Conservation (phyloP, 2,888 invertebrate genomes). For the Acanthacorydalis orientalis region DNA sequence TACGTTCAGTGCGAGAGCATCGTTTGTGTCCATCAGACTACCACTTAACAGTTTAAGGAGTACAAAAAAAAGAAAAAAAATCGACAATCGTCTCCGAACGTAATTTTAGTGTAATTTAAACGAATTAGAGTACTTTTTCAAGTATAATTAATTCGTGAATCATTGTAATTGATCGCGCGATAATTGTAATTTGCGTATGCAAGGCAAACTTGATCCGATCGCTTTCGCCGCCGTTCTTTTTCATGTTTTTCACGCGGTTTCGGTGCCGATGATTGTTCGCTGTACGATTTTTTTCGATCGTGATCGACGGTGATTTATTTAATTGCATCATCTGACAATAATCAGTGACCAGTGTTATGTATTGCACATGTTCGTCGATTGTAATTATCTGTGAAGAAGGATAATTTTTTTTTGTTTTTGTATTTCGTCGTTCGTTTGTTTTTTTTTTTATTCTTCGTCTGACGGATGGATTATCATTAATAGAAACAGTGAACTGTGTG, state of each 20-base stretch:
- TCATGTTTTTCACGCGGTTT: too few relatives aligned
- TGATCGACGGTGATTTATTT: too few relatives aligned
- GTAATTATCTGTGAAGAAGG: too few relatives aligned
- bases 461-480: not conserved
- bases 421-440: too few relatives aligned
- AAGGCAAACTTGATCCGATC: not conserved
- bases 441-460: too few relatives aligned
- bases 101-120: slow-evolving; percentile 7
- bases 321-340: too few relatives aligned
- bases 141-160: slow-evolving; percentile 7
- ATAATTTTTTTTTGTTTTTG: too few relatives aligned
- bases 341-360: too few relatives aligned
- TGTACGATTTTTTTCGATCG: too few relatives aligned
- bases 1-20: slow-evolving; percentile 32
- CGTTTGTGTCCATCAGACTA: slow-evolving; percentile 14
- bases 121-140: slow-evolving; percentile 5
- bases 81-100: not conserved
- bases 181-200: slow-evolving; percentile 4
- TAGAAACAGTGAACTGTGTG: not conserved
- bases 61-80: slow-evolving; percentile 4
- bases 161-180: slow-evolving; percentile 4
- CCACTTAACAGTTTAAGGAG: slow-evolving; percentile 4
- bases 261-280: too few relatives aligned
- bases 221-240: too few relatives aligned
- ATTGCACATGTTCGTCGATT: too few relatives aligned